Conservation (phyloP, 2,888 invertebrate species). For the Lathronympha strigana region DNA sequence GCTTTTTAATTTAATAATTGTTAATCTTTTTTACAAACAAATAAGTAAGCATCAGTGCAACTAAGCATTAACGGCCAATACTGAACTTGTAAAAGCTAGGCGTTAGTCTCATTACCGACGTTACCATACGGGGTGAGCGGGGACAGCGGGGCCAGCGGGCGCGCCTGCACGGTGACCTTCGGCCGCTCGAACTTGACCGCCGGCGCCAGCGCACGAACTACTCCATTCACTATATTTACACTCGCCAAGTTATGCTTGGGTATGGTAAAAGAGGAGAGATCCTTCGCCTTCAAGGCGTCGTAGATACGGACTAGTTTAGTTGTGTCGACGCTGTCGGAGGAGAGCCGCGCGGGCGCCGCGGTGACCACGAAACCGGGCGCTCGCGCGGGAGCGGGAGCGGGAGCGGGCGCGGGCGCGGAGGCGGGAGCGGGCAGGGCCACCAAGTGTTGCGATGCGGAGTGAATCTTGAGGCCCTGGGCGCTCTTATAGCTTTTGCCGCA, state of each 20-base stretch:
- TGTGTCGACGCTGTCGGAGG: conserved; percentile 54
- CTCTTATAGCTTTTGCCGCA: conserved; percentile 95
- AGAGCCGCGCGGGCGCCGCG: conserved; percentile 65
- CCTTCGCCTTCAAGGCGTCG: conserved; percentile 71
- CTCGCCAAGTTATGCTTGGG: conserved; percentile 70
- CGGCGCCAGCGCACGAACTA: conserved; percentile 50
- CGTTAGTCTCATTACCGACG: conserved; percentile 50
- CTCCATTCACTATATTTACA: conserved; percentile 62
- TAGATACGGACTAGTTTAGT: conserved; percentile 76
- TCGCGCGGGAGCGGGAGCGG: conserved; percentile 66
- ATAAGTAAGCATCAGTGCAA: not conserved
- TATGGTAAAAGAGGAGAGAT: conserved; percentile 67
- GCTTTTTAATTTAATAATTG: too few relatives aligned
- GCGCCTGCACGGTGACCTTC: conserved; percentile 66
- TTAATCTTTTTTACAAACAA: too few relatives aligned
- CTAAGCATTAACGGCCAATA: not conserved
- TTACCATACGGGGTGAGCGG: conserved; percentile 47
- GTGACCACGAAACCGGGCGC: conserved; percentile 73
- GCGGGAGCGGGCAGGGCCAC: conserved; percentile 46
- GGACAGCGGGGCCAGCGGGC: conserved; percentile 47
- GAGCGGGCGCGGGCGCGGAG: conserved; percentile 65
- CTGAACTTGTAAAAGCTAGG: not conserved
- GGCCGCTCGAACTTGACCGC: conserved; percentile 61
- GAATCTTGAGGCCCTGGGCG: conserved; percentile 90
- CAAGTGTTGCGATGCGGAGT: conserved; percentile 79